Conservation (phyloP, 2,888 invertebrate genomes). For the Oscheius myriophilus region DNA sequence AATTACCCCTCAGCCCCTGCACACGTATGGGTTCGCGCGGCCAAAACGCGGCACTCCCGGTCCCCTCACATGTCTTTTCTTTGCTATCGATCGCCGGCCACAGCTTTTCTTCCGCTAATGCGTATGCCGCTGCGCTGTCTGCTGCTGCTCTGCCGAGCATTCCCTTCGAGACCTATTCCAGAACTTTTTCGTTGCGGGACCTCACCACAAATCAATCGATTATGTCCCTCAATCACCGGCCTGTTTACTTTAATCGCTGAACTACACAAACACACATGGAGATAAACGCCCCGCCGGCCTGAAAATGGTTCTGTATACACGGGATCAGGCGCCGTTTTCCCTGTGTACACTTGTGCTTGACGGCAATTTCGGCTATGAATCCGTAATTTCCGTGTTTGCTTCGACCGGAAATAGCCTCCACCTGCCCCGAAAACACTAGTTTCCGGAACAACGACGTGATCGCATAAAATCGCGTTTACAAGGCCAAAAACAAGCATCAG, state of each 20-base stretch:
- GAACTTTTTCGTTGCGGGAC: neutral
- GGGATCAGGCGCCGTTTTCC: too few relatives aligned
- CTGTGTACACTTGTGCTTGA: too few relatives aligned
- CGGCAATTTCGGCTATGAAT: too few relatives aligned
- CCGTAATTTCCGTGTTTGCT: too few relatives aligned
- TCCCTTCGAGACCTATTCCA: neutral
- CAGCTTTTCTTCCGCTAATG: conserved; percentile 35
- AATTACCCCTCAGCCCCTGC: conserved; percentile 20
- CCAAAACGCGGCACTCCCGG: conserved; percentile 22
- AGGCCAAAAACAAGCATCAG: too few relatives aligned
- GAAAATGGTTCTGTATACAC: too few relatives aligned
- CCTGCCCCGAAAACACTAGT: too few relatives aligned
- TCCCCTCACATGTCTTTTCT: conserved; percentile 28
- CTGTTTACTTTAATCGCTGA: neutral
- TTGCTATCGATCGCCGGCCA: conserved; percentile 30
- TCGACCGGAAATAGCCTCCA: too few relatives aligned
- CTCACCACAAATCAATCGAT: neutral
- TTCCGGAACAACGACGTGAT: too few relatives aligned
- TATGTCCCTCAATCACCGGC: neutral
- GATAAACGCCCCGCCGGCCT: neutral
- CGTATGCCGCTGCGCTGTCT: conserved; percentile 11
- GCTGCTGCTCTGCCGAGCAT: neutral
- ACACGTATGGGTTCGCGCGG: conserved; percentile 20
- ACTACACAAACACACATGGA: neutral
- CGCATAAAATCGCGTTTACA: too few relatives aligned